These are phyloP conservation scores for Thumatha senex DNA, from an alignment of 2,888 invertebrate genomes.

Conservation along the genomic window DNA sequence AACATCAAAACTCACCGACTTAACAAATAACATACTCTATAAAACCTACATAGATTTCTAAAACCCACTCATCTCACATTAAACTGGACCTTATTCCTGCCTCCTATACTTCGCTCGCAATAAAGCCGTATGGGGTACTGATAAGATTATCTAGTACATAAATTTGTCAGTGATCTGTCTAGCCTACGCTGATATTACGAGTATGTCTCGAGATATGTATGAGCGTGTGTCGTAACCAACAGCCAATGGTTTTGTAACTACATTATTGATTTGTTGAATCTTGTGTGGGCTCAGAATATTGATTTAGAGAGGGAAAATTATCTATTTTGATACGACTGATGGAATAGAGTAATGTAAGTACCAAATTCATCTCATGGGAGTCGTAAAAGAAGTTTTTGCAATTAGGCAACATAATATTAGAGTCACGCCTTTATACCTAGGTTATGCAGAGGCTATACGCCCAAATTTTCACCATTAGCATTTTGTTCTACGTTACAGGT, in stretches of 20 bases:
- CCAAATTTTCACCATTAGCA: no score
- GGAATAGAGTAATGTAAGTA: no score
- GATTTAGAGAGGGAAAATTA: no score
- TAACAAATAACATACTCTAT: no score
- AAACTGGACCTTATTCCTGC: neutral
- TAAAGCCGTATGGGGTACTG: conserved; percentile 65
- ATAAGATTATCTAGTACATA: conserved; percentile 73
- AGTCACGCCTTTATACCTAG: no score
- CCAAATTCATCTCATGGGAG: no score
- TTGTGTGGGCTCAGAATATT: neutral
- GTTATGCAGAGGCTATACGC: no score
- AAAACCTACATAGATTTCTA: neutral
- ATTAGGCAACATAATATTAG: no score
- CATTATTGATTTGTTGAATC: conserved; percentile 19
- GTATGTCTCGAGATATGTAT: conserved; percentile 35
- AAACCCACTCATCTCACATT: conserved; percentile 1
- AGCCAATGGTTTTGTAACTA: conserved; percentile 27
- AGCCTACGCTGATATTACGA: conserved; percentile 34
- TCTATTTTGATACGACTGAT: no score
- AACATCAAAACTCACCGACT: neutral
- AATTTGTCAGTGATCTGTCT: conserved; percentile 73
- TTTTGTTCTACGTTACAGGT: no score
- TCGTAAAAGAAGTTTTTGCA: no score
- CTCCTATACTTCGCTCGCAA: conserved; percentile 35
- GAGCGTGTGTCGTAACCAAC: conserved; percentile 35